Percentiles rank a stretch among this genome's conserved stretches.
These are phyloP conservation scores for Spodoptera littoralis DNA, from an alignment of 2,888 invertebrate species.

Conservation along the genomic window DNA sequence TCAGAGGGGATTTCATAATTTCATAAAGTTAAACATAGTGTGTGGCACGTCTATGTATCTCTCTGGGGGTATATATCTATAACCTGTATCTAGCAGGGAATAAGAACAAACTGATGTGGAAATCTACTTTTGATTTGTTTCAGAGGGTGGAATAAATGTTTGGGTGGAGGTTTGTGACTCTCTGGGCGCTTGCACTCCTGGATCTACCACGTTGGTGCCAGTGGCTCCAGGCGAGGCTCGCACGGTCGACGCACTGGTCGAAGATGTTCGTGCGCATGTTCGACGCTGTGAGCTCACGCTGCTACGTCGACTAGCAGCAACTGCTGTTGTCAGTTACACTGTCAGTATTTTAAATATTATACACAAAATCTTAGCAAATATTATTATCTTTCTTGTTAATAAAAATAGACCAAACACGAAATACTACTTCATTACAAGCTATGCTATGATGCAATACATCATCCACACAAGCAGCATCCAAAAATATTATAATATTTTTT, in stretches of 20 bases:
- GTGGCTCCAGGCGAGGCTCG: slow-evolving; percentile 60
- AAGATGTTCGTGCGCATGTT: slow-evolving; percentile 58
- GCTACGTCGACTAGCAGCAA: slow-evolving; percentile 55
- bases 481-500: too few species aligned
- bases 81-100: neutral
- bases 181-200: slow-evolving; percentile 66
- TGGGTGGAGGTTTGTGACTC: slow-evolving; percentile 75
- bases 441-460: too few species aligned
- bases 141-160: slow-evolving; percentile 65
- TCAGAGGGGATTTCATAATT: too few species aligned
- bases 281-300: slow-evolving; percentile 67
- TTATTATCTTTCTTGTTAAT: too few species aligned
- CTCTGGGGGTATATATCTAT: too few species aligned
- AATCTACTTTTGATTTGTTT: slow-evolving; percentile 12
- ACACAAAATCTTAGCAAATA: neutral
- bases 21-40: too few species aligned
- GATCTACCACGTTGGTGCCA: slow-evolving; percentile 43
- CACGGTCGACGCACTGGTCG: slow-evolving; percentile 57
- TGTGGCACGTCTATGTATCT: too few species aligned
- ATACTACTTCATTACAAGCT: too few species aligned
- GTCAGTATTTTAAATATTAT: slow-evolving; percentile 52
- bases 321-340: slow-evolving; percentile 65
- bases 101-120: neutral
- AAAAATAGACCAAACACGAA: too few species aligned
- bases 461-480: too few species aligned